phyloP scores from a whole-genome alignment of 2,113 vertebrate genomes.

The Oncorhynchus nerka region DNA sequence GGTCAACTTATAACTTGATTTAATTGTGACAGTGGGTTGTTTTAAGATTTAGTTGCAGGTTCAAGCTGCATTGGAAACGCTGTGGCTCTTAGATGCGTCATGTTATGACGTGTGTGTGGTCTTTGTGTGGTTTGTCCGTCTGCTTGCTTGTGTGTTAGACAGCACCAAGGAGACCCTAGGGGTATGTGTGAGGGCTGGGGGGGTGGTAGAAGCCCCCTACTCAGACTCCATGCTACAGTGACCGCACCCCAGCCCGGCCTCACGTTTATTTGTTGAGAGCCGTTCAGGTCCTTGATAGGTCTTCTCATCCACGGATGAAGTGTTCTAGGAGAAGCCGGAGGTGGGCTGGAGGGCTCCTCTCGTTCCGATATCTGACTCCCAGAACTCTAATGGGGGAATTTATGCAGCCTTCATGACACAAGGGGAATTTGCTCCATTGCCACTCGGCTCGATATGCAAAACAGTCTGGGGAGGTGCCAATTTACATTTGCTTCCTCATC shows the following conservation, averaged over 20 bases:
- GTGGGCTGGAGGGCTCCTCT: conserved; percentile 12
- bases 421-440: conserved; percentile 25
- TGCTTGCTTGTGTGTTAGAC: neutral
- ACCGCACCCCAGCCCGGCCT: conserved; percentile 33
- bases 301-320: conserved; percentile 35
- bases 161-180: neutral
- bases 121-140: neutral
- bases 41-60: too few species aligned
- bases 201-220: neutral
- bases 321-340: conserved; percentile 22
- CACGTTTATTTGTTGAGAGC: conserved; percentile 15
- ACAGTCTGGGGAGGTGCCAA: conserved; percentile 31
- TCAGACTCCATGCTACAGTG: conserved; percentile 31
- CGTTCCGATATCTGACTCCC: conserved; percentile 43
- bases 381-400: conserved; percentile 39
- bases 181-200: conserved; percentile 11
- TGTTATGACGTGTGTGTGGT: neutral
- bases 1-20: neutral
- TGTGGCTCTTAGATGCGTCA: neutral
- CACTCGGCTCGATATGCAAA: conserved; percentile 36
- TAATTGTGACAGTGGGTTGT: neutral
- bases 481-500: conserved; percentile 22
- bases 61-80: neutral
- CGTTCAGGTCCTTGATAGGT: conserved; percentile 26
- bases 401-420: conserved; percentile 39